phyloP scores from a whole-genome alignment of 1,140 invertebrate genomes.

The Hypsibius dujardini region DNA sequence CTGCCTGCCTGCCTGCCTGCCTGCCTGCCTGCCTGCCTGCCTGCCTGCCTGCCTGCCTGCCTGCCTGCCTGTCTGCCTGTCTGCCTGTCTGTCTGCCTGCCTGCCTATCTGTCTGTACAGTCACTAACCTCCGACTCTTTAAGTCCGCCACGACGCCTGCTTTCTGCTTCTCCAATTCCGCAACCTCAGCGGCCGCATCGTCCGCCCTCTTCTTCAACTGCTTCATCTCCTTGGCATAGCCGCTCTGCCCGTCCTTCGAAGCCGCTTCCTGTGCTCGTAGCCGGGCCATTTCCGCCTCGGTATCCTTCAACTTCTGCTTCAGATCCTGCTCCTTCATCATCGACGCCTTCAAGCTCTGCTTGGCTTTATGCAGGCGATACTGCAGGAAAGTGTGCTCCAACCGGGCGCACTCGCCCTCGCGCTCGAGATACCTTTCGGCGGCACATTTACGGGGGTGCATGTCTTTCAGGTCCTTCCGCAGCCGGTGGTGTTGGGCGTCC shows the following conservation, averaged over 20 bases:
- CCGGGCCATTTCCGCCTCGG: slow-evolving; percentile 38
- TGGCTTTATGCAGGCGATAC: not conserved
- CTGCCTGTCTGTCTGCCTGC: no score
- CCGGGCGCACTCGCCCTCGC: slow-evolving; percentile 53
- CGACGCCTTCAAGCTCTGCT: not conserved
- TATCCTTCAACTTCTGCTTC: slow-evolving; percentile 36
- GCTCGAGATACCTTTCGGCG: slow-evolving; percentile 58
- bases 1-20: no score
- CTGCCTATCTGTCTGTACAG: no score
- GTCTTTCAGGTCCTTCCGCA: not conserved
- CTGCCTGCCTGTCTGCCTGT: no score
- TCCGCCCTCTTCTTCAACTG: slow-evolving; percentile 24
- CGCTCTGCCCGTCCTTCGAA: slow-evolving; percentile 39
- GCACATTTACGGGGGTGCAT: slow-evolving; percentile 48
- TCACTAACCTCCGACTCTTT: no score
- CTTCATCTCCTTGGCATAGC: slow-evolving; percentile 35
- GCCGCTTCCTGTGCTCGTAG: slow-evolving; percentile 33
- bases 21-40: no score
- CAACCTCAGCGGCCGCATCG: not conserved
- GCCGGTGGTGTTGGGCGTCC: not conserved
- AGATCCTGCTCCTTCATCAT: slow-evolving; percentile 36
- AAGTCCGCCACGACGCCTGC: no score
- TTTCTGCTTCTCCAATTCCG: no score
- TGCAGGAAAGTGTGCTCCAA: slow-evolving; percentile 52
- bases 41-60: no score